Percentiles rank a stretch among this genome's conserved stretches.
These are phyloP conservation scores for Oncorhynchus clarkii DNA, from an alignment of 2,113 vertebrate species.

Conservation along the genomic window DNA sequence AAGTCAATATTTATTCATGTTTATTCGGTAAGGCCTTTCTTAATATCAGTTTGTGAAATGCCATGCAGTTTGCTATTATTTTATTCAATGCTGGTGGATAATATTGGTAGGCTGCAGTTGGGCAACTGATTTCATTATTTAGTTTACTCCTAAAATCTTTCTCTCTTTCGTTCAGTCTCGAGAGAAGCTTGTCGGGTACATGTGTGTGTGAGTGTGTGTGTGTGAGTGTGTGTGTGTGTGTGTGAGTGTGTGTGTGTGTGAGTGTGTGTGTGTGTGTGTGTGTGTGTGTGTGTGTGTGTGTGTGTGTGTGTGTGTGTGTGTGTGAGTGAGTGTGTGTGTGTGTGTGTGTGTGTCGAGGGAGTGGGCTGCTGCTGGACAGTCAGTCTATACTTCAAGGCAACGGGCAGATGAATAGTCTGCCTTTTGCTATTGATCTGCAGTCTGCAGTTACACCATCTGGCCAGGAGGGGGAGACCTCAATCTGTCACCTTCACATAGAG, in stretches of 20 bases:
- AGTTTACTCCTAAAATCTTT: neutral
- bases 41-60: too few relatives aligned
- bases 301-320: too few relatives aligned
- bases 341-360: neutral
- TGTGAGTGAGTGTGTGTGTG: too few relatives aligned
- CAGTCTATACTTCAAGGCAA: conserved; percentile 37
- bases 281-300: too few relatives aligned
- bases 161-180: conserved; percentile 30
- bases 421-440: conserved; percentile 33
- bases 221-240: too few relatives aligned
- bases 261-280: too few relatives aligned
- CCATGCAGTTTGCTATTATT: neutral
- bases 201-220: too few relatives aligned
- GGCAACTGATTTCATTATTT: neutral
- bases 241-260: too few relatives aligned
- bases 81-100: neutral
- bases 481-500: conserved; percentile 21
- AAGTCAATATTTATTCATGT: too few relatives aligned
- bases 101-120: neutral
- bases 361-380: conserved; percentile 47
- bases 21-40: too few relatives aligned
- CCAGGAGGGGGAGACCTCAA: conserved; percentile 67
- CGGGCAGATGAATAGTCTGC: conserved; percentile 24
- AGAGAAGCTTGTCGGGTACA: conserved; percentile 40
- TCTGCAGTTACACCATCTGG: conserved; percentile 17